Conservation (phyloP, 2,113 vertebrate genomes). For the Gambusia affinis region DNA sequence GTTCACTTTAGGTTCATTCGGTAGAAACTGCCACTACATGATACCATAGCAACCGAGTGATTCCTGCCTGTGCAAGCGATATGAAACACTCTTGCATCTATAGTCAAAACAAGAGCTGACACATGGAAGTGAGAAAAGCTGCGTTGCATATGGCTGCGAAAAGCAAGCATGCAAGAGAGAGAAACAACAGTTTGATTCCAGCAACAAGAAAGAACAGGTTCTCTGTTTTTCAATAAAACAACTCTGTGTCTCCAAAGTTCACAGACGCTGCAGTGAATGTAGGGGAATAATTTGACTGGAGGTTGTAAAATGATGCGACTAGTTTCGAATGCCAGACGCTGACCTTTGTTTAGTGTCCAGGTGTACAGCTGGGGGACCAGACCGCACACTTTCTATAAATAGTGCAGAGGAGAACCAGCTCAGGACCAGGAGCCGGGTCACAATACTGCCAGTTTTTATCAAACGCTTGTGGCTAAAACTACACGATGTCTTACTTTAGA, state of each 20-base stretch:
- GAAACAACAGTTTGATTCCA: conserved; percentile 1
- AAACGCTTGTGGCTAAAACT: neutral
- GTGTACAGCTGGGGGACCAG: conserved; percentile 34
- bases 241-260: no score
- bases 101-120: conserved; percentile 12
- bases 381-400: conserved; percentile 50
- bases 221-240: neutral
- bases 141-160: conserved; percentile 1
- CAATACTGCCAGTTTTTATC: neutral
- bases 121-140: conserved; percentile 23
- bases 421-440: conserved; percentile 33
- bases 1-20: conserved; percentile 34
- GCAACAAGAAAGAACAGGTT: neutral
- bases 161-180: conserved; percentile 8
- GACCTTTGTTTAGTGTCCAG: conserved; percentile 40
- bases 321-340: conserved; percentile 18
- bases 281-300: neutral
- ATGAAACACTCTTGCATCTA: conserved; percentile 24
- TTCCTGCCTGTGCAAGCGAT: conserved; percentile 27
- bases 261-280: neutral
- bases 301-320: neutral
- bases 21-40: conserved; percentile 26
- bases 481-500: neutral
- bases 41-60: conserved; percentile 60
- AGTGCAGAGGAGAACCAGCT: conserved; percentile 20